These are phyloP conservation scores for Lophotriccus pileatus DNA, from an alignment of 2,797 vertebrate genomes.

Conservation along the genomic window DNA sequence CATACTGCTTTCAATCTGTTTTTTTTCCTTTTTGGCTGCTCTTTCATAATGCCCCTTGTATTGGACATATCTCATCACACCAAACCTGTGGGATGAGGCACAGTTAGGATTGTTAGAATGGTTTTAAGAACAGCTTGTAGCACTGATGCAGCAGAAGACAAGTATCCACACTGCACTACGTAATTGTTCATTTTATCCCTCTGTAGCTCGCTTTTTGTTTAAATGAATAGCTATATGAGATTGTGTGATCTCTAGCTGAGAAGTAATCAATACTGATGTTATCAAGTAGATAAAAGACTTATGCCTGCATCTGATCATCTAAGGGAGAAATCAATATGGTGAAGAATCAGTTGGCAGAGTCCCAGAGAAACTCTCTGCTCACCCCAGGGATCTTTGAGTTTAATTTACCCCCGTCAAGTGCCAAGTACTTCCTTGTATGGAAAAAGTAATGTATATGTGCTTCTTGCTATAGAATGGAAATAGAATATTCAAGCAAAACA, in stretches of 20 bases:
- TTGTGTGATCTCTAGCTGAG: slow-evolving; percentile 14
- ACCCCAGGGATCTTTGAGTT: not conserved
- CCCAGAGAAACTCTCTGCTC: not conserved
- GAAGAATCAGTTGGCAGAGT: slow-evolving; percentile 15
- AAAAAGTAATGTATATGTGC: not conserved
- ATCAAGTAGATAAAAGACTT: not conserved
- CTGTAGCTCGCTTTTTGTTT: not conserved
- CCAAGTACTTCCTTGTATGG: not conserved
- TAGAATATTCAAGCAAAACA: not conserved
- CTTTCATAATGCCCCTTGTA: not conserved
- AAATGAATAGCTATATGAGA: slow-evolving; percentile 16
- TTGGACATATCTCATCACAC: not conserved
- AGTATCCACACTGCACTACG: not conserved
- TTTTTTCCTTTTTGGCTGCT: not conserved
- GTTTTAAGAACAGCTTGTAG: not conserved
- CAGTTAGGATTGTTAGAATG: not conserved
- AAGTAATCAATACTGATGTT: slow-evolving; percentile 43
- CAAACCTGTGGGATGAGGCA: not conserved
- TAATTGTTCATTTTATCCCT: slow-evolving; percentile 2
- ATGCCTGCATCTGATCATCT: slow-evolving; percentile 28
- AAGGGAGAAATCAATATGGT: slow-evolving; percentile 28
- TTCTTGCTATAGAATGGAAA: not conserved
- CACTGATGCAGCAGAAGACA: not conserved
- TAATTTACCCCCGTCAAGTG: not conserved
- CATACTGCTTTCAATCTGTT: not conserved